Evolutionary conservation across 2,113 vertebrate species (phyloP).

Genomic region (Nestor notabilis): DNA sequence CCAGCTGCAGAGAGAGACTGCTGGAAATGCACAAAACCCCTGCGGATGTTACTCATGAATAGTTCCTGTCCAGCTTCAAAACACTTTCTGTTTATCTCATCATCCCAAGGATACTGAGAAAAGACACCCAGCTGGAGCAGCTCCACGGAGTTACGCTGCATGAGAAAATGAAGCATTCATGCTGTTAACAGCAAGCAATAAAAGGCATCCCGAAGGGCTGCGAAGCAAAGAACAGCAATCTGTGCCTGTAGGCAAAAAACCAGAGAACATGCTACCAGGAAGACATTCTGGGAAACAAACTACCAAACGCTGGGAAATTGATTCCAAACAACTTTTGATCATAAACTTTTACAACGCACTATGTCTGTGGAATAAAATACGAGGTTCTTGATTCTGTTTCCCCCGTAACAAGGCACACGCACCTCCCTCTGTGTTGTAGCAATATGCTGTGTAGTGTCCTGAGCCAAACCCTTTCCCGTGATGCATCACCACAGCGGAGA

Average conservation of each 20-base stretch:
- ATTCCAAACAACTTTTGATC: neutral
- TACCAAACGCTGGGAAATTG: neutral
- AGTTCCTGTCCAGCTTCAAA: constrained; percentile 22
- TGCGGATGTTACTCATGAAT: constrained; percentile 3
- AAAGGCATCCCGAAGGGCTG: neutral
- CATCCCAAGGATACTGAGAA: neutral
- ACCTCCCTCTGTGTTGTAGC: constrained; percentile 99
- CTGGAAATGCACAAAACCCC: neutral
- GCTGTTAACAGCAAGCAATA: neutral
- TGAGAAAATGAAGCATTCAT: constrained; percentile 8
- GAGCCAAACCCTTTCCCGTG: constrained; percentile 99
- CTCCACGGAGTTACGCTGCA: neutral
- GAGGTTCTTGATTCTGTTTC: neutral
- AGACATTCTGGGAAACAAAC: neutral
- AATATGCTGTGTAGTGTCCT: constrained; percentile 99
- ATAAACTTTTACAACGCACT: neutral
- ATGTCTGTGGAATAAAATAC: neutral
- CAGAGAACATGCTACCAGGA: neutral
- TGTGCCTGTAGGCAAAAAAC: neutral
- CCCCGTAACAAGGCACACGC: constrained; percentile 74
- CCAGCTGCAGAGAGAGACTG: constrained; percentile 1
- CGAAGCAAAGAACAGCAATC: neutral
- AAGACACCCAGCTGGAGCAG: constrained; percentile 22
- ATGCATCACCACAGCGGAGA: constrained; percentile 99
- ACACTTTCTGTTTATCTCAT: constrained; percentile 39